Conservation (phyloP, 2,113 vertebrate genomes). For the Solea solea region DNA sequence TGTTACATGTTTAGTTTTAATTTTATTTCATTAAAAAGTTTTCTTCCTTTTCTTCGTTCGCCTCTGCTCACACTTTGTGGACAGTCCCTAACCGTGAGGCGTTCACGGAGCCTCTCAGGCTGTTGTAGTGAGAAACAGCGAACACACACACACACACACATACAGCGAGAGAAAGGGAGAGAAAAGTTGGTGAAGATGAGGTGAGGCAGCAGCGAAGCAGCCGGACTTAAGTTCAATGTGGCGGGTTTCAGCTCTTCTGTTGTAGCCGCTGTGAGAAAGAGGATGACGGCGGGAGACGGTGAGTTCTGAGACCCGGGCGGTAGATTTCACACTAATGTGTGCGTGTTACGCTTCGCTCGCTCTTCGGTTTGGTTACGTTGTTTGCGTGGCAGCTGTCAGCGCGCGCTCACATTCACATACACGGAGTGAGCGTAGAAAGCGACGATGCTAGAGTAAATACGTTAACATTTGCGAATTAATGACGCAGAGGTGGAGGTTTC, state of each 20-base stretch:
- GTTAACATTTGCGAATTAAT: not conserved
- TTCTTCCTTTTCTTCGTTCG: not conserved
- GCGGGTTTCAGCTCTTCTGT: constrained; percentile 6
- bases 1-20: too few relatives aligned
- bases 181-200: constrained; percentile 20
- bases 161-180: not conserved
- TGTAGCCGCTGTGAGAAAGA: constrained; percentile 1
- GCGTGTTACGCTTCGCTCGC: not conserved
- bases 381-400: constrained; percentile 67
- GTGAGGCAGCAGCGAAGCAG: not conserved
- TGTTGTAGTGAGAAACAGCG: not conserved
- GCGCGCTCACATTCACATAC: not conserved
- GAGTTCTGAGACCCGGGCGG: not conserved
- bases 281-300: constrained; percentile 16
- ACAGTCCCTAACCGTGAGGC: constrained; percentile 1
- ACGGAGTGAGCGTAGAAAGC: not conserved
- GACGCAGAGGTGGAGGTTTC: not conserved
- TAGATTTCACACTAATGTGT: not conserved
- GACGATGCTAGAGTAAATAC: not conserved
- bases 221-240: not conserved
- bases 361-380: constrained; percentile 4
- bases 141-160: not conserved
- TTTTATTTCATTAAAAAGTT: too few relatives aligned
- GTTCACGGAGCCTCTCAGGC: constrained; percentile 31
- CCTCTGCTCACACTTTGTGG: not conserved